Percentiles rank a stretch among this genome's conserved stretches.
Evolutionary conservation across 2,797 vertebrate species (phyloP).

Genomic region (Poeciliopsis paucimaculata): DNA sequence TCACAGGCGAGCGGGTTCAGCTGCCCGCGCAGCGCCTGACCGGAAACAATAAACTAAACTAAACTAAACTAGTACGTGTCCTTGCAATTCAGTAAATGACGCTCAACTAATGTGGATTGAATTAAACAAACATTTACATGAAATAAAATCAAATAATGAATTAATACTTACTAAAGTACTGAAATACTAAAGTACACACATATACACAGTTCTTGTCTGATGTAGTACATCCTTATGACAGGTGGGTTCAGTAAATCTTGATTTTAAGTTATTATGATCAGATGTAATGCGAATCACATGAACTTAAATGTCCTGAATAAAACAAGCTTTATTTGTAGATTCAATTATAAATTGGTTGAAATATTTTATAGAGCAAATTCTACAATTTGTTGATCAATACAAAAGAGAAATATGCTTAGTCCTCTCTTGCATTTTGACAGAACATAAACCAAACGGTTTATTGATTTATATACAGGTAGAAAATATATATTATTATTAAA

Average conservation of each 20-base stretch:
- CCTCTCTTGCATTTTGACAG: too few species aligned
- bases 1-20: conserved; percentile 51
- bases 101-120: neutral
- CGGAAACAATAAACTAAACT: conserved; percentile 24
- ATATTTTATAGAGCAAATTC: too few species aligned
- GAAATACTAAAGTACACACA: neutral
- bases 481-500: too few species aligned
- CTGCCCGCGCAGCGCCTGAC: conserved; percentile 61
- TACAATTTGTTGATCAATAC: too few species aligned
- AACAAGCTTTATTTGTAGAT: neutral
- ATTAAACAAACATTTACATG: neutral
- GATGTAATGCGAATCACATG: neutral
- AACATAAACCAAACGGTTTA: too few species aligned
- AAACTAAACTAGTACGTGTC: neutral
- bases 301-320: neutral
- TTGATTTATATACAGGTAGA: too few species aligned
- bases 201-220: neutral
- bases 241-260: neutral
- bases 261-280: neutral
- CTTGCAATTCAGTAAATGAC: neutral
- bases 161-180: neutral
- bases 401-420: too few species aligned
- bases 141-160: neutral
- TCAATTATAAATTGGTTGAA: too few species aligned
- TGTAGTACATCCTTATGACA: neutral